Evolutionary conservation across 2,113 vertebrate species (phyloP).

Genomic region (Australoheros scitulus): DNA sequence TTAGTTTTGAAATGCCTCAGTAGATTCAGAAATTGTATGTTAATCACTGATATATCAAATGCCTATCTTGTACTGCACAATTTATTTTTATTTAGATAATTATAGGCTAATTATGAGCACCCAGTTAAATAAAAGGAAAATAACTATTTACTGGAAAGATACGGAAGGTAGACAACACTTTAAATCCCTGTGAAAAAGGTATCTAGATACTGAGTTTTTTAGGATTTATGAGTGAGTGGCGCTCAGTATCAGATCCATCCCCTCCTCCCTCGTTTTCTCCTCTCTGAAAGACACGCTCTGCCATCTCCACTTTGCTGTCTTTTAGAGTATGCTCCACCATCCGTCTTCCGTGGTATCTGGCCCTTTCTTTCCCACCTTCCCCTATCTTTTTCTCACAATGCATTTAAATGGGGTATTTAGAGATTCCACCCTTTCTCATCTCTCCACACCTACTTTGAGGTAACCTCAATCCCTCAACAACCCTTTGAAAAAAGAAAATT

Average conservation of each 20-base stretch:
- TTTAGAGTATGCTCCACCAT: conserved; percentile 65
- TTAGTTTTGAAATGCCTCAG: conserved; percentile 37
- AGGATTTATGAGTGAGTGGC: conserved; percentile 61
- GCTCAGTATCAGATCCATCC: conserved; percentile 43
- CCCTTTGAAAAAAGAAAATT: conserved; percentile 42
- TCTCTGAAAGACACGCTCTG: conserved; percentile 46
- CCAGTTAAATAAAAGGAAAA: background rate
- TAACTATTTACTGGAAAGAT: background rate
- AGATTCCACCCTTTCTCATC: conserved; percentile 56
- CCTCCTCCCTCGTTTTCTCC: conserved; percentile 20
- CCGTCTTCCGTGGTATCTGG: conserved; percentile 60
- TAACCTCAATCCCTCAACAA: conserved; percentile 61
- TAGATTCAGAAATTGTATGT: conserved; percentile 31
- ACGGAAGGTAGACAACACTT: background rate
- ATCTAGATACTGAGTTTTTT: conserved; percentile 25
- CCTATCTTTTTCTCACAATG: conserved; percentile 69
- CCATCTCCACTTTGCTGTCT: conserved; percentile 66
- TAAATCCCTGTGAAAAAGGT: conserved; percentile 26
- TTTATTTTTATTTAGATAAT: conserved; percentile 23
- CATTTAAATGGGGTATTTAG: conserved; percentile 77
- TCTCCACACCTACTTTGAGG: conserved; percentile 47
- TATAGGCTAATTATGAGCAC: conserved; percentile 17
- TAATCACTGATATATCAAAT: conserved; percentile 11
- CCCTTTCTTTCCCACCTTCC: conserved; percentile 42
- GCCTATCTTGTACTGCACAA: background rate